Evolutionary conservation across 2,797 vertebrate genomes (phyloP).

Genomic region (Arremon aurantiirostris): DNA sequence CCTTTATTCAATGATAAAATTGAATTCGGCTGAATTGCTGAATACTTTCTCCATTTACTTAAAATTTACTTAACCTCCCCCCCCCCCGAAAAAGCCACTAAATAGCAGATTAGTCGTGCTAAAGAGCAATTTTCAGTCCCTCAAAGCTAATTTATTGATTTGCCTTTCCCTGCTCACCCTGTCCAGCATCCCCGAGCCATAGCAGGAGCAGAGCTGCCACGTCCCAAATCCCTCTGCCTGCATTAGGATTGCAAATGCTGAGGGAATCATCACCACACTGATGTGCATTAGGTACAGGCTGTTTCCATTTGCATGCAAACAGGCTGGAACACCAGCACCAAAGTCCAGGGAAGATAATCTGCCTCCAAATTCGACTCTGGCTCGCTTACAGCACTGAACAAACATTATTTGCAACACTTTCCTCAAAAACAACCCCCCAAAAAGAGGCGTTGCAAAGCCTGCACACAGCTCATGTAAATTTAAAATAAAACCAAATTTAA

Average conservation of each 20-base stretch:
- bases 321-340: neutral
- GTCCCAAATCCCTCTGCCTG: rapidly evolving
- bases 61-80: neutral
- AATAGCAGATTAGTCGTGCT: neutral
- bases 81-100: neutral
- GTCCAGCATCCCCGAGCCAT: neutral
- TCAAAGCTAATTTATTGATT: neutral
- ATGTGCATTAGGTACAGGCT: neutral
- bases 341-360: slow-evolving; percentile 13
- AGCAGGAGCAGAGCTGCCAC: rapidly evolving
- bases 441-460: neutral
- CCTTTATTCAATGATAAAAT: too few relatives aligned
- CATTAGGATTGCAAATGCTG: neutral
- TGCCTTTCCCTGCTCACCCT: rapidly evolving
- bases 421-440: neutral
- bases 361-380: neutral
- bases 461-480: neutral
- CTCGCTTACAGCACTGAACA: neutral
- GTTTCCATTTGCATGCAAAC: neutral
- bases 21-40: neutral
- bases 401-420: slow-evolving; percentile 8
- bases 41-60: neutral
- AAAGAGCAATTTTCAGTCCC: neutral
- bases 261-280: neutral
- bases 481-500: neutral